A percentile compares a stretch with the other conserved stretches of the same genome.
These are phyloP conservation scores for Butorides virescens DNA, from an alignment of 2,113 vertebrate genomes.

Conservation along the genomic window DNA sequence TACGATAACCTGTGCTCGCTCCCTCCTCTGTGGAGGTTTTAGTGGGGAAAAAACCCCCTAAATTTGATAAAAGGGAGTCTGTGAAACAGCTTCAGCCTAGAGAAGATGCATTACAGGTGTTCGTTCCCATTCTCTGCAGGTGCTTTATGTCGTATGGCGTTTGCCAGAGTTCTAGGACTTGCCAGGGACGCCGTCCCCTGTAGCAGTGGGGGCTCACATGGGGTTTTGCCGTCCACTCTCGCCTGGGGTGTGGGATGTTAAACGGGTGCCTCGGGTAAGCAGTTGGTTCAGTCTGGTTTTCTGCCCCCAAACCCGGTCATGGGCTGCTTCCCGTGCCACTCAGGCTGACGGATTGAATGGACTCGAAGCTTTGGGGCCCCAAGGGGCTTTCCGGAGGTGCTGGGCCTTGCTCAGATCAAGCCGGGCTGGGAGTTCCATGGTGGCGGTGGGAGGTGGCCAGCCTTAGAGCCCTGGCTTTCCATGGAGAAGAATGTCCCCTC, in stretches of 20 bases:
- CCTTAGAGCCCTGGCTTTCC: not conserved
- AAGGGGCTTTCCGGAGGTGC: not conserved
- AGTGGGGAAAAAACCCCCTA: fast-evolving
- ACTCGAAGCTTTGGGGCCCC: fast-evolving
- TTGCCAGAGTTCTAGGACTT: fast-evolving
- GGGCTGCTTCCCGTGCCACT: not conserved
- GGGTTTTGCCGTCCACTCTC: fast-evolving
- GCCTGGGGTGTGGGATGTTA: fast-evolving
- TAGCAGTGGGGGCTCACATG: fast-evolving
- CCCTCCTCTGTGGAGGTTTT: fast-evolving
- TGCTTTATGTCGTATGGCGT: fast-evolving
- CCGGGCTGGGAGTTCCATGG: not conserved
- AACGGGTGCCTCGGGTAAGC: fast-evolving
- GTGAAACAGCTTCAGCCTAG: not conserved
- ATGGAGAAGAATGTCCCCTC: not conserved
- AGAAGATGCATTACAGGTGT: fast-evolving
- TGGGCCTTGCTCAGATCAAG: not conserved
- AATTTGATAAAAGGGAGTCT: no score
- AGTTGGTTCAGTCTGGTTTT: fast-evolving
- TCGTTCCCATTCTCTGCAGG: no score
- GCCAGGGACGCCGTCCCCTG: fast-evolving
- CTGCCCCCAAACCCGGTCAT: fast-evolving
- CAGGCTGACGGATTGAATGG: not conserved
- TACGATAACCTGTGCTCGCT: fast-evolving
- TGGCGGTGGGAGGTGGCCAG: not conserved